Base-by-base conservation (phyloP, 2,888 invertebrate species). In the Troides aeacus region DNA sequence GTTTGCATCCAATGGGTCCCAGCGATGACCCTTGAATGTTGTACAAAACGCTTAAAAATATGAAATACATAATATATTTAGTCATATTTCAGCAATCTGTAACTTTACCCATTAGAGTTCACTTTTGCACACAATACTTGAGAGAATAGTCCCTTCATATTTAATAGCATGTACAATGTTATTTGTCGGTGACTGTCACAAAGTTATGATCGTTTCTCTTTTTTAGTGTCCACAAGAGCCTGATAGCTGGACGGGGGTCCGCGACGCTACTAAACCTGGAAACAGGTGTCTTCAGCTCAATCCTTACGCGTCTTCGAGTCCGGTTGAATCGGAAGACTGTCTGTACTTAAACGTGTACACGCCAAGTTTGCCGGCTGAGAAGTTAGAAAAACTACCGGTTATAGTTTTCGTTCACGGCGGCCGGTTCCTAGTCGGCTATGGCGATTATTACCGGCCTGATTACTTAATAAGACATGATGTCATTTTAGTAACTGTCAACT, bases 291-390 rank as follows among this genome's bases (percentile, higher is more conserved):
- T 85, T n/a, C 92, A 92, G 76, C 81, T 92, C 0, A 89, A 93
- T 72, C 91, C 93, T 0, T 87, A 90, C 24, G 80, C 74, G 6
- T 82, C 81, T 39, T 73, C 72, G 21, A 76, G 84, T 0, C 77
- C 94, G 50, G 88, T 91, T 39, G 95, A 95, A 0, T 86, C 82
- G 0, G 96, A 96, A 82, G 95, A 96, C 79, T 96, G 96, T 75
- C 88, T 96, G 0, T 95, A 94, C 76, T 79, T 96, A 68, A 96
- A 95, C 78, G 93, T 96, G 1, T 95, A 95, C 82, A 94, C 94
- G 0, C 95, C 95, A 53, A 84, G 86, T 70, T 84, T 95, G 76
- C 89, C 88, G 72, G 6, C 50, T 0, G 81, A 87, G 42, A 84
- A 87, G 70, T 70, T 76, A 8, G 73, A 83, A 66, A 85, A 86